phyloP scores from a whole-genome alignment of 2,797 vertebrate species.

The Propithecus deckenii region DNA sequence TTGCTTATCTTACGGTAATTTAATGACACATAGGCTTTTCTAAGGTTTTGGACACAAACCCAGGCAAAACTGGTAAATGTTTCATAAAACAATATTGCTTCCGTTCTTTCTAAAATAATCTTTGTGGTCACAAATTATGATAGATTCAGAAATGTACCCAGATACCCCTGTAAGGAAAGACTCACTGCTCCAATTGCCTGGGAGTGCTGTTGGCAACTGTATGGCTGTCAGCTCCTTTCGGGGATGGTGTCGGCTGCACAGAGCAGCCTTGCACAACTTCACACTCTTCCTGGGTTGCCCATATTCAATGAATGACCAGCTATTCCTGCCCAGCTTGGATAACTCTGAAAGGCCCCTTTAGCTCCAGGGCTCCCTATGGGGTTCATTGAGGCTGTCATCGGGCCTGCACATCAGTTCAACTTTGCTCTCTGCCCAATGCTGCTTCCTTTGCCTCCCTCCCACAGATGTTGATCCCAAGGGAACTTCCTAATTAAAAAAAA shows the following conservation, averaged over 20 bases:
- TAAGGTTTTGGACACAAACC: not conserved
- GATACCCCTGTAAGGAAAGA: not conserved
- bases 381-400: not conserved
- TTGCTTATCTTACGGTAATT: slow-evolving; percentile 7
- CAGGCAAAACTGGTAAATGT: not conserved
- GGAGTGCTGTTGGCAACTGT: not conserved
- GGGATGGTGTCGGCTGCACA: not conserved
- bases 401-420: not conserved
- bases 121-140: not conserved
- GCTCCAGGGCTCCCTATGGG: not conserved
- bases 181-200: not conserved
- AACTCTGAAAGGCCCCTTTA: not conserved
- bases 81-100: not conserved
- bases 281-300: not conserved
- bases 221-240: not conserved
- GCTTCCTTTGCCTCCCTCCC: not conserved
- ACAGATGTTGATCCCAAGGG: not conserved
- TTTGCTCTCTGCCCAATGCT: not conserved
- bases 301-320: not conserved
- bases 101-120: not conserved
- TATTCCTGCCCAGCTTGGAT: not conserved
- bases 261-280: not conserved
- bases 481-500: not conserved
- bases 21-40: slow-evolving; percentile 9
- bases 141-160: not conserved